Evolutionary conservation across 2,888 invertebrate genomes (phyloP), one percentile per base, ranked within the genome.

Genomic region (Drosophila anomelani): DNA sequence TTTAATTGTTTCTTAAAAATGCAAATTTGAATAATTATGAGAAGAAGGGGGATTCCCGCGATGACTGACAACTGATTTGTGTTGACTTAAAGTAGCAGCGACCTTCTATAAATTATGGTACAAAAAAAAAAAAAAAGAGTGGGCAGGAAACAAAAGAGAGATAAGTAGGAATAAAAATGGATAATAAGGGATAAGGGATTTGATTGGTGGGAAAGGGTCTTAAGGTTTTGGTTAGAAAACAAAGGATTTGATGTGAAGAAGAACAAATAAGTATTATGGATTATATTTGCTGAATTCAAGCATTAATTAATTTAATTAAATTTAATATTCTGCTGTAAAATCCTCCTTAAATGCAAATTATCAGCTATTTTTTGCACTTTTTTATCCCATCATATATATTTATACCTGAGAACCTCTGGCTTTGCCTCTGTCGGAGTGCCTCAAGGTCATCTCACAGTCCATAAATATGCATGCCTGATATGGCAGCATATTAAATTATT

Each of bases 401-500:
- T 43, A 9, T 15, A 69, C 69, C 64, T 85, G 86, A 51, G 84
- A 83, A 80, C 36, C 12, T 58, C 13, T 59, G 41, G 39, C 39
- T n/a, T n/a, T 13, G 64, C 63, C 59, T 68, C 68, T 53, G 46
- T 46, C 15, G 4, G 20, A 69, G 55, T 66, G 55, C 39, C 62
- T 79, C 83, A 83, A 83, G 88, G 83, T 88, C 83, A 77, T 72
- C 36, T 67, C 36, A 26, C 20, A 53, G 63, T 38, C 69, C 77
- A 88, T 83, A 72, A 85, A 78, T 88, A 83, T 88, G 88, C 88
- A 75, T 82, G 73, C 56, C 59, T 70, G 69, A 62, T 62, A 60
- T 60, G 60, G 26, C 61, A 38, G 54, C 38, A 60, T 41, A 56
- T 56, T 41, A 56, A 26, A 69, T 78, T 80, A 80, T 80, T 71